Evolutionary conservation across 2,797 vertebrate species (phyloP), one percentile per base, ranked within the genome.

Genomic region (Gymnoscopelus microlampas): DNA sequence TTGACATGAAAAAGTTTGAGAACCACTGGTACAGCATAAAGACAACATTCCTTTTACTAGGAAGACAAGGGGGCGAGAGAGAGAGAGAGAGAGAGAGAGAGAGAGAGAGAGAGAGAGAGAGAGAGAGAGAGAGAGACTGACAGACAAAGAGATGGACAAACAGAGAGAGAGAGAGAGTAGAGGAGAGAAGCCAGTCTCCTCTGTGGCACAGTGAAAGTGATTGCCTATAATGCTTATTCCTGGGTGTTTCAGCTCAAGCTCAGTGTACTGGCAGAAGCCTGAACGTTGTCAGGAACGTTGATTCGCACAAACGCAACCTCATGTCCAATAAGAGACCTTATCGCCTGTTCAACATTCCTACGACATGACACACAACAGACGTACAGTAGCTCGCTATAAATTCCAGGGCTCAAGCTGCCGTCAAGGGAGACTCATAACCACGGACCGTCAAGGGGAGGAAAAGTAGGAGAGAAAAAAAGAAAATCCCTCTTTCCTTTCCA

Each of bases 31-130:
- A 19, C 19, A 32, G 29, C 5, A 32, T n/a, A 60, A 60, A 71
- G 67, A 78, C 78, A 84, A 78, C 66, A 73, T 63, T 83, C 74
- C 76, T 81, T 81, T 80, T 83, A 84, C 74, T 85, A 76, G 70
- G 77, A 50, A 55, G 4, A 19, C 19, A 19, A 39, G 19, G n/a
- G 57, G 3, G 26, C 12, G 51, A 49, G 23, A 26, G 61, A 48
- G 55, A 69, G 67, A 84, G 60, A 71, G 61, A 74, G 10, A 71
- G 72, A 77, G 65, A 82, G 57, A 67, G 59, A 66, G 68, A 66
- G 63, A 35, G 32, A 35, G 32, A 35, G 32, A 35, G 32, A 35
- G 59, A 61, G 73, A 76, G 70, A 78, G 54, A 56, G 5, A 35
- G 1, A 5, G 32, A 35, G 5, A 35, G 32, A 85, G 11, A 47